These are phyloP conservation scores for Lepus oiostolus DNA, from an alignment of 2,797 vertebrate species.

Conservation along the genomic window DNA sequence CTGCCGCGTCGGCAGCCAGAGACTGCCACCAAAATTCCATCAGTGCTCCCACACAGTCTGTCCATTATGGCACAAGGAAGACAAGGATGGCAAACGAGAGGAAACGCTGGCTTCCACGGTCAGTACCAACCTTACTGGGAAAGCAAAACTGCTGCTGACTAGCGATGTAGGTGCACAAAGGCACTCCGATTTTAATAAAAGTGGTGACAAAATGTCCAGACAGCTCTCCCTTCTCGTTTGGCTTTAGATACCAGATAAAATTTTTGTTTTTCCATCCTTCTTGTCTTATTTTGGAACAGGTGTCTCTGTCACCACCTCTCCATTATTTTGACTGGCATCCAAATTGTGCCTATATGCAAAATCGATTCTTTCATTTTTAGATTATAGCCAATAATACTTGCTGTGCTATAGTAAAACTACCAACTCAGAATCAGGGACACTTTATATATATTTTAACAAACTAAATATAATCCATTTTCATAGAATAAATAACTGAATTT, in stretches of 20 bases:
- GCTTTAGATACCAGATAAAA: conserved; percentile 68
- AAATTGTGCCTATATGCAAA: conserved; percentile 60
- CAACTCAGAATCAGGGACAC: not conserved
- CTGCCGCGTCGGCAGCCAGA: conserved; percentile 50
- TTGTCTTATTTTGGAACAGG: conserved; percentile 58
- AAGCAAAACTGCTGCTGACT: not conserved
- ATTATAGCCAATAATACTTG: conserved; percentile 55
- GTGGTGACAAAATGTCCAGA: conserved; percentile 53
- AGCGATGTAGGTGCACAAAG: conserved; percentile 35
- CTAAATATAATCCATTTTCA: not conserved
- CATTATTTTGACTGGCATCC: conserved; percentile 74
- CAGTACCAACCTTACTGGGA: not conserved
- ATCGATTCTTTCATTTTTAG: conserved; percentile 41
- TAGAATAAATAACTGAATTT: conserved; percentile 11
- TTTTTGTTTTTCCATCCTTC: conserved; percentile 31
- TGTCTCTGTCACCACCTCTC: conserved; percentile 31
- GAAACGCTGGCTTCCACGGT: not conserved
- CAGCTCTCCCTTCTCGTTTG: conserved; percentile 57
- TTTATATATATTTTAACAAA: not conserved
- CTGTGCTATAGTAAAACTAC: conserved; percentile 1
- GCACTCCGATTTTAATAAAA: conserved; percentile 9
- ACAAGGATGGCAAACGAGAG: not conserved
- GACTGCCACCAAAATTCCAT: conserved; percentile 54
- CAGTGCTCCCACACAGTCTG: not conserved
- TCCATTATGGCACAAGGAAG: not conserved